Conservation (phyloP, 2,797 vertebrate species). For the Naso thynnoides region DNA sequence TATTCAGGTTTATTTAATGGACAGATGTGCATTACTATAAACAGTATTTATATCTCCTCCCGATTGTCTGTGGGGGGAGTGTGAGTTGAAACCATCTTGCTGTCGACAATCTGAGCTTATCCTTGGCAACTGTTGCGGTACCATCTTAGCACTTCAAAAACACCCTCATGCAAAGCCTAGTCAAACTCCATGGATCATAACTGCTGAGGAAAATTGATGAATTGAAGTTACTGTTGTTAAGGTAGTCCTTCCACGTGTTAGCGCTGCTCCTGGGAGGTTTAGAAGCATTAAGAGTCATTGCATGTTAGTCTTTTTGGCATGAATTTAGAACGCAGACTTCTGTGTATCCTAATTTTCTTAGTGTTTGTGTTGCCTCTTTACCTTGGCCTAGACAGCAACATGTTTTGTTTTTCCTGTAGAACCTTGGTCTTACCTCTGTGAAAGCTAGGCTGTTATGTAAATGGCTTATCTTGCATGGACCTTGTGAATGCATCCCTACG, state of each 20-base stretch:
- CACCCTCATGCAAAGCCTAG: slow-evolving; percentile 53
- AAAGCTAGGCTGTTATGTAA: slow-evolving; percentile 80
- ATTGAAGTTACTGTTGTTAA: slow-evolving; percentile 73
- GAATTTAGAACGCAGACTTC: slow-evolving; percentile 81
- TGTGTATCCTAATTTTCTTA: slow-evolving; percentile 81
- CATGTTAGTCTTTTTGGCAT: slow-evolving; percentile 86
- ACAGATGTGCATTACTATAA: slow-evolving; percentile 83
- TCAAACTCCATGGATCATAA: slow-evolving; percentile 57
- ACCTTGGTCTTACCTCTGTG: slow-evolving; percentile 81
- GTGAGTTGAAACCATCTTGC: slow-evolving; percentile 77
- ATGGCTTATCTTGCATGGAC: slow-evolving; percentile 83
- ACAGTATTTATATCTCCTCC: slow-evolving; percentile 80
- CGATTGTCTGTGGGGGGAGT: slow-evolving; percentile 68
- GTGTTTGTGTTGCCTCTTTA: slow-evolving; percentile 80
- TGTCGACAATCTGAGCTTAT: slow-evolving; percentile 76
- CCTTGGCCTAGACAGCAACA: slow-evolving; percentile 72
- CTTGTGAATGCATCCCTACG: slow-evolving; percentile 80
- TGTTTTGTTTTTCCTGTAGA: slow-evolving; percentile 78
- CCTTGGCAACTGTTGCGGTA: slow-evolving; percentile 80
- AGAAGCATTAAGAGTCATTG: slow-evolving; percentile 78
- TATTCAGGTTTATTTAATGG: slow-evolving; percentile 86
- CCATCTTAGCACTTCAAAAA: slow-evolving; percentile 77
- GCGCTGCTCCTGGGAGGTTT: slow-evolving; percentile 66
- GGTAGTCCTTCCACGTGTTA: slow-evolving; percentile 68
- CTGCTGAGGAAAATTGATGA: slow-evolving; percentile 65